Evolutionary conservation across 2,888 invertebrate genomes (phyloP), one percentile per base, ranked within the genome.

Genomic region (Morpho deidamia): DNA sequence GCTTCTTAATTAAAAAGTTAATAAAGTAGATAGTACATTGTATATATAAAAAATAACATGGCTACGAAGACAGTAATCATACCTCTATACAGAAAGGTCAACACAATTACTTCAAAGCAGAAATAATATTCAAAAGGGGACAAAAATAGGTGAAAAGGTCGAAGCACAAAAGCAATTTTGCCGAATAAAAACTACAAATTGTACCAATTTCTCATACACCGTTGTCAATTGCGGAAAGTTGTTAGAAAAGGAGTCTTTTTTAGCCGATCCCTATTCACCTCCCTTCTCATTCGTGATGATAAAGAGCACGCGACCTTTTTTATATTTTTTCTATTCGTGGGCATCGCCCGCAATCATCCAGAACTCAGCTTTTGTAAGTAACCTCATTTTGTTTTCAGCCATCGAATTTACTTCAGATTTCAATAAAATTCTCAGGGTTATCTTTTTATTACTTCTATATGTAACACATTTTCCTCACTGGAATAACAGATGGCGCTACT

Each of bases 251-350:
- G 40, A 34, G 11, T 23, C 32, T 50, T 33, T 50, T 40, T 39
- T 39, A 46, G 46, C 38, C 38, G 14, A 32, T 11, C 44, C 34
- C 39, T 44, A 44, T 39, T 44, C 39, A 39, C 33, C 44, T 51
- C 44, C n/a, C 33, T 39, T 44, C 32, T 39, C 12, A 39, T 39
- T 11, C 44, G 39, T 12, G 44, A 34, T 44, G 51, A 38, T 51
- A 51, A 44, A 51, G 14, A 39, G 33, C 51, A 11, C 40, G 38
- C 11, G 39, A 39, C 39, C 51, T 44, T 51, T 51, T 51, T 33
- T 44, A 8, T 8, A 23, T 39, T 43, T 51, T 51, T 51, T 51
- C 44, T 39, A 44, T 49, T 49, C 12, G 49, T 42, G 41, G 12
- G 7, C 43, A 32, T n/a, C 33, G 34, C 12, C 41, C 10, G 34